Base-by-base conservation (phyloP, 2,797 vertebrate species). In the Neosilurus hyrtlii region DNA sequence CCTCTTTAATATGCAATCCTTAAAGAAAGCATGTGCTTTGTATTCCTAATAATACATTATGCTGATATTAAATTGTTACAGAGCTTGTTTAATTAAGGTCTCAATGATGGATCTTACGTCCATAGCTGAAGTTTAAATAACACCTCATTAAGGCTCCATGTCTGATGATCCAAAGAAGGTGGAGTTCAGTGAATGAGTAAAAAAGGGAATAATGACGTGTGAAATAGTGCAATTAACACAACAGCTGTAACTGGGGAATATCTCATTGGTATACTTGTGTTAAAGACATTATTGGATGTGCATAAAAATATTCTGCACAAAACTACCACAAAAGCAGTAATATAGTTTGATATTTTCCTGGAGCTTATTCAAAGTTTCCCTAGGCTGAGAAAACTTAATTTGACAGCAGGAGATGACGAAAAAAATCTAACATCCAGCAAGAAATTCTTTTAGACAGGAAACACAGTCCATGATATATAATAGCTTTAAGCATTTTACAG, bases 81-180 rank as follows among this genome's bases (percentile, higher is more conserved):
- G 15, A 57, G 22, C 24, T 1, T 70, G 75, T 62, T 68, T 81
- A 67, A 54, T 80, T 37, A 78, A 72, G 63, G 65, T 57, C 77
- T 78, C 57, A 77, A 74, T 52, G 63, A 84, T 76, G 35, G 26
- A 57, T 82, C 71, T 77, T 81, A 70, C 37, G 22, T 35, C 20
- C 10, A n/a, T 15, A 26, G 54, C 6, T 18, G 6, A 59, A 37
- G 26, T 59, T 70, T 49, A 80, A 74, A 83, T 15, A 37, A 35
- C 18, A 26, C 62, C 37, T 83, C 71, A 67, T 86, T 78, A 75
- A 71, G 72, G 35, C 57, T 80, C 63, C 78, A 63, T 77, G 81
- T 72, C 77, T 78, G 62, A 82, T 56, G 63, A 0, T 51, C 35
- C 26, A 59, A 68, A 51, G 30, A 57, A 76, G 56, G 63, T 59